Evolutionary conservation across 2,113 vertebrate genomes (phyloP).

Genomic region (Rhodinocichla rosea): DNA sequence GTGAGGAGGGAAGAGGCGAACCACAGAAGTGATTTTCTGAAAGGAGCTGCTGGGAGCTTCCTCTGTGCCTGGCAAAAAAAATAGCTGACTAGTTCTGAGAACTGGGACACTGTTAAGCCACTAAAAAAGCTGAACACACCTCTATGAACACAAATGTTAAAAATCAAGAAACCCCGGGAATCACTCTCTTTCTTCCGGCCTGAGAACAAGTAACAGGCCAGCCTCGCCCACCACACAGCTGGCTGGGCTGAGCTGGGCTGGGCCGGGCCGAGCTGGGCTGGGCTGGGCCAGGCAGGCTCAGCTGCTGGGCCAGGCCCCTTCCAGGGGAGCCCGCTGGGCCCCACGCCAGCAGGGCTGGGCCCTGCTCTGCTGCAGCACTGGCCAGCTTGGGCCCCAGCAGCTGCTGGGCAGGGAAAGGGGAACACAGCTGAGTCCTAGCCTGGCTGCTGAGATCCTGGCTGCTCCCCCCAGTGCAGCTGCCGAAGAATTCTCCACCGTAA

Average conservation of each 20-base stretch:
- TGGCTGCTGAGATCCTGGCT: neutral
- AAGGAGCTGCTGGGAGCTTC: neutral
- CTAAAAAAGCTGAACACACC: neutral
- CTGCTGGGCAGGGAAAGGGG: too few species aligned
- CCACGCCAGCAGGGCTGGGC: neutral
- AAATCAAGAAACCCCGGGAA: neutral
- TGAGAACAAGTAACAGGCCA: neutral
- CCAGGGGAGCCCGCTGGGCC: neutral
- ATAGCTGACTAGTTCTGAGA: neutral
- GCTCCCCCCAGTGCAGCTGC: neutral
- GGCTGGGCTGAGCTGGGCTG: accelerated
- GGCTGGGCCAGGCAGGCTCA: neutral
- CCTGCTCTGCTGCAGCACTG: neutral
- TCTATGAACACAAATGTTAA: neutral
- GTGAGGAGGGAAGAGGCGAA: neutral
- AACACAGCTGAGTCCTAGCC: neutral
- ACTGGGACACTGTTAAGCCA: neutral
- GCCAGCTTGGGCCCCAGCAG: accelerated
- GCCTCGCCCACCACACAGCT: neutral
- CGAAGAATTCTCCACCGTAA: neutral
- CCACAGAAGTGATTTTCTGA: neutral
- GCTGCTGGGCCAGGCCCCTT: neutral
- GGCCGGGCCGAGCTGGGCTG: too few species aligned
- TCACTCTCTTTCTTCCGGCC: neutral
- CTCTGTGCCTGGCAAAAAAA: neutral